These are phyloP conservation scores for Heterochromis multidens DNA, from an alignment of 2,113 vertebrate species.

Conservation along the genomic window DNA sequence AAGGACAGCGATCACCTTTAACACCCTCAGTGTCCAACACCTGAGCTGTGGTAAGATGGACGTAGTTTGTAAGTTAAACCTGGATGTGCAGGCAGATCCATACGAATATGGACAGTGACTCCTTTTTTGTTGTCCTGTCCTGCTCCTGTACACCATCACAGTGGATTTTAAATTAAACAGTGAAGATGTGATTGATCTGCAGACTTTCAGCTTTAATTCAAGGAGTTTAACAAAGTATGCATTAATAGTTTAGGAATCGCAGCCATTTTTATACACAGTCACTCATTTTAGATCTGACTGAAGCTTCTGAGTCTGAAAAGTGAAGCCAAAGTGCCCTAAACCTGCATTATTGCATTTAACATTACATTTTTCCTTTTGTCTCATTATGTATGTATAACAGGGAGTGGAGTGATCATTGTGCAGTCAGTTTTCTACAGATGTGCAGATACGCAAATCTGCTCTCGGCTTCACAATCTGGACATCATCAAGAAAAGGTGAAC, in stretches of 20 bases:
- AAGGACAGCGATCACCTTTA: not conserved
- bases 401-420: not conserved
- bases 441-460: not conserved
- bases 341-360: not conserved
- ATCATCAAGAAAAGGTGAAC: not conserved
- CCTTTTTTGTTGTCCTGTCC: too few relatives aligned
- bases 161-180: too few relatives aligned
- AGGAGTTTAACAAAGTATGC: too few relatives aligned
- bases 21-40: not conserved
- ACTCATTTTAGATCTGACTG: too few relatives aligned
- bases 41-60: not conserved
- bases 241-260: too few relatives aligned
- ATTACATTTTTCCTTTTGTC: not conserved
- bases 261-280: too few relatives aligned
- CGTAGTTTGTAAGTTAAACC: accelerated
- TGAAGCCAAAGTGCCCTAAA: not conserved
- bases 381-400: not conserved
- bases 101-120: too few relatives aligned
- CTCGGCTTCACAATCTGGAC: accelerated
- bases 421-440: not conserved
- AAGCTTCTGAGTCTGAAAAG: too few relatives aligned
- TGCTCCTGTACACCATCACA: too few relatives aligned
- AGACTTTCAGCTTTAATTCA: too few relatives aligned
- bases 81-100: too few relatives aligned
- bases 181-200: too few relatives aligned